Conservation (phyloP, 2,797 vertebrate genomes). For the Diplodus sargus region DNA sequence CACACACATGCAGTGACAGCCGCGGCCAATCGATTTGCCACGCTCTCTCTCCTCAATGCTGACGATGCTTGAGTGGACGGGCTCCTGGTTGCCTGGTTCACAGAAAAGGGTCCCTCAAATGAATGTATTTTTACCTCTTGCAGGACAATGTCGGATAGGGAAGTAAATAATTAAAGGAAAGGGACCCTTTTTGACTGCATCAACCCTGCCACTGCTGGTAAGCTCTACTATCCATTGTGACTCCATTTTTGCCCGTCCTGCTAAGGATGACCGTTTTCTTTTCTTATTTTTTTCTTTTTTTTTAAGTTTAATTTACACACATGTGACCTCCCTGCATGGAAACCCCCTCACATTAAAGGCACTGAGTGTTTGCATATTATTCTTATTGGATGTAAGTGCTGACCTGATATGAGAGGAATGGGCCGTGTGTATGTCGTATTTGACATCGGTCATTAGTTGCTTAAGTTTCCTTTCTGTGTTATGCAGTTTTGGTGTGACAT, state of each 20-base stretch:
- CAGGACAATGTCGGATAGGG: conserved; percentile 92
- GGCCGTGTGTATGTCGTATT: conserved; percentile 57
- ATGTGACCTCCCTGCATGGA: conserved; percentile 85
- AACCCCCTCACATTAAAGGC: conserved; percentile 78
- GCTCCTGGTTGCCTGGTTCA: conserved; percentile 84
- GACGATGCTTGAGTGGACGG: conserved; percentile 86
- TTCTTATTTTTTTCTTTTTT: conserved; percentile 57
- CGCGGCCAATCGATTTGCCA: conserved; percentile 74
- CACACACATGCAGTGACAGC: conserved; percentile 64
- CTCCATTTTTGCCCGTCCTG: conserved; percentile 82
- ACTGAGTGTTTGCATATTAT: conserved; percentile 76
- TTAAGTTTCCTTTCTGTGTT: conserved; percentile 71
- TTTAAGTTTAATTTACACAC: conserved; percentile 58
- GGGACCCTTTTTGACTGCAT: conserved; percentile 91
- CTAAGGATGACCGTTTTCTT: conserved; percentile 74
- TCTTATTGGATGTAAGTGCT: conserved; percentile 62
- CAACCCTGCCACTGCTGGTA: conserved; percentile 92
- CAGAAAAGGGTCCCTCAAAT: conserved; percentile 89
- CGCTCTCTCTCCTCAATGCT: conserved; percentile 79
- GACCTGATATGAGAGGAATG: conserved; percentile 57
- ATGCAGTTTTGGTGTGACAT: conserved; percentile 65
- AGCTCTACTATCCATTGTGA: conserved; percentile 90
- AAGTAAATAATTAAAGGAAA: conserved; percentile 92
- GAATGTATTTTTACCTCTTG: conserved; percentile 91
- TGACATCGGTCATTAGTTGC: conserved; percentile 62